These are phyloP conservation scores for Oncorhynchus clarkii DNA, from an alignment of 2,113 vertebrate species.

Conservation along the genomic window DNA sequence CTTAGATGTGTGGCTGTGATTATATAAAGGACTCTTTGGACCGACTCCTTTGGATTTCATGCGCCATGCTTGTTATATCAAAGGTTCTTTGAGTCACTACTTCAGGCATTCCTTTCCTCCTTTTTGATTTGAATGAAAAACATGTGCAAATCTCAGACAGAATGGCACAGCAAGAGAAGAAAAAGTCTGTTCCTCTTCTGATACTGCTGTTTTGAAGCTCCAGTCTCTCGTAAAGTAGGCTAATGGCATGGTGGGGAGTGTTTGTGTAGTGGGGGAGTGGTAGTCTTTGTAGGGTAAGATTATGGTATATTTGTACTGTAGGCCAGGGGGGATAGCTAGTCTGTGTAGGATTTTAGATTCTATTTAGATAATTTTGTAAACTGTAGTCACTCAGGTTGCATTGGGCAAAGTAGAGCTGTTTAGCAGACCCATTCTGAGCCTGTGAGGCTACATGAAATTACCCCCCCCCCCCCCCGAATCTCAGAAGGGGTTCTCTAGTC, in stretches of 20 bases:
- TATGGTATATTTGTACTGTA: neutral
- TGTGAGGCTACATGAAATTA: neutral
- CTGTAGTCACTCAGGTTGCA: neutral
- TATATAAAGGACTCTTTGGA: slow-evolving; percentile 9
- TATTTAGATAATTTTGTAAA: neutral
- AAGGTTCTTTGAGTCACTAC: slow-evolving; percentile 9
- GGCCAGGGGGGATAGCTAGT: neutral
- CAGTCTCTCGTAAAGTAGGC: slow-evolving; percentile 21
- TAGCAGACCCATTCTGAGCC: neutral
- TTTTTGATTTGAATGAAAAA: slow-evolving; percentile 13
- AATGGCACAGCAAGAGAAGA: slow-evolving; percentile 14
- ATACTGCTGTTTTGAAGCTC: neutral
- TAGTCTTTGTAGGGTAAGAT: slow-evolving; percentile 2
- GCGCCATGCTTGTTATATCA: slow-evolving; percentile 11
- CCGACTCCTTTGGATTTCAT: slow-evolving; percentile 17
- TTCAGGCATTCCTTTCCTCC: slow-evolving; percentile 12
- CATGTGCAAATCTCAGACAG: slow-evolving; percentile 17
- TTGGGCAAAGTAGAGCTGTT: neutral
- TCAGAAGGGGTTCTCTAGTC: neutral
- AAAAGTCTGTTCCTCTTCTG: slow-evolving; percentile 3
- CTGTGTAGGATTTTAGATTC: neutral
- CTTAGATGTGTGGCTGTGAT: slow-evolving; percentile 32
- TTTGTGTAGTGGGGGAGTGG: slow-evolving; percentile 15
- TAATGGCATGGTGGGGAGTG: slow-evolving; percentile 1
- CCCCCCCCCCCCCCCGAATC: neutral